Base-by-base conservation (phyloP, 2,797 vertebrate genomes). In the Hypotaenidia philippensis region DNA sequence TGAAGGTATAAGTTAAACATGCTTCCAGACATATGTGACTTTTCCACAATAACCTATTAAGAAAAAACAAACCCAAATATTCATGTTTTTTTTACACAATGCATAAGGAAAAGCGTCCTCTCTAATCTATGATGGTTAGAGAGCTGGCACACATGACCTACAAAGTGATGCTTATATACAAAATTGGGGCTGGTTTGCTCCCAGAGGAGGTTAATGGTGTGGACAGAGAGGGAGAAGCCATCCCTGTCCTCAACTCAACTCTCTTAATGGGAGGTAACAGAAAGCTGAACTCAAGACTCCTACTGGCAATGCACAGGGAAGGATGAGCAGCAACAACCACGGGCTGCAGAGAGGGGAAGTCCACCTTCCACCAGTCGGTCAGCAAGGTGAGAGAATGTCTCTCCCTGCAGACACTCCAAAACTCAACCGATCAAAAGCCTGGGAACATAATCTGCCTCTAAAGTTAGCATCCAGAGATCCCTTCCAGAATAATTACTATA, bases 1-100 rank as follows among this genome's bases (percentile, higher is more conserved):
- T 99, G 99, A 85, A 99, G 99, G 97, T 99, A 99, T 17, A 99
- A 98, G 97, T 98, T 99, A 97, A 99, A 99, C 81, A 99, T 96
- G 59, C 99, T 98, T 66, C 98, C 98, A 11, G 98, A 98, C 98
- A 99, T 98, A 83, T 99, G 99, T 0, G 99, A 99, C 66, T 98
- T 99, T 97, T 99, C 99, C 56, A 99, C 98, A 71, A 99, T 98
- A 76, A 97, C 74, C 99, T 99, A 95, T 70, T 7, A 79, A 86
- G 66, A 65, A 72, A 52, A 94, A 71, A 95, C 45, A 74, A 79
- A 23, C 47, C 10, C 77, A 17, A 31, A 26, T 85, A 10, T n/a
- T 57, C 56, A 40, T 16, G 59, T 10, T 36, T 36, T 11, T 59
- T 87, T 84, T 36, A 75, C 4, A 49, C 13, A 25, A 29, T 2